Conservation (phyloP, 1,140 invertebrate genomes). For the Cotesia chilonis region DNA sequence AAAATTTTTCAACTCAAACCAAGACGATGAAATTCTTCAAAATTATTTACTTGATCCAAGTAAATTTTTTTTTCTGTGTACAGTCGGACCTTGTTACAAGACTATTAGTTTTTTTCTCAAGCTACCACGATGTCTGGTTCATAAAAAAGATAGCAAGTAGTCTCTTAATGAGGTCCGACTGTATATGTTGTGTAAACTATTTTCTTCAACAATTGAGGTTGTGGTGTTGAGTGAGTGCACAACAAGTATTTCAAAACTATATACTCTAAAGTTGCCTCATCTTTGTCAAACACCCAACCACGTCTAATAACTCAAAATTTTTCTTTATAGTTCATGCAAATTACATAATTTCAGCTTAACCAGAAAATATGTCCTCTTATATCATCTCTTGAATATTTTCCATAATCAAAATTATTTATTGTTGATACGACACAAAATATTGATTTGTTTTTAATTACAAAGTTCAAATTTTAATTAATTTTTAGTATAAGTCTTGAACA, state of each 20-base stretch:
- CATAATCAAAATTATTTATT: not conserved
- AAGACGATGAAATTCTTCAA: no score
- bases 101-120: no score
- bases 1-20: no score
- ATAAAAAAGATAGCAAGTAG: no score
- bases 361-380: no score
- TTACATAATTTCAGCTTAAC: conserved; percentile 15
- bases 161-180: no score
- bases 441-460: no score
- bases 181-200: not conserved
- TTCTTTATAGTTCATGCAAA: conserved; percentile 45
- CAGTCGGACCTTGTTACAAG: no score
- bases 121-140: no score
- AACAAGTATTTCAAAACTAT: conserved; percentile 2
- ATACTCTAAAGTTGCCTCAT: conserved; percentile 28
- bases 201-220: not conserved
- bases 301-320: conserved; percentile 53
- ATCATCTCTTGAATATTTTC: not conserved
- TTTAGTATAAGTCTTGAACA: conserved; percentile 31
- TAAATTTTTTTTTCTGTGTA: no score
- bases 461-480: not conserved
- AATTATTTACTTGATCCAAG: no score
- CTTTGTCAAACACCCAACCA: conserved; percentile 44
- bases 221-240: not conserved
- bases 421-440: no score